phyloP scores from a whole-genome alignment of 1,140 invertebrate genomes.

The Chironomus striatipennis region DNA sequence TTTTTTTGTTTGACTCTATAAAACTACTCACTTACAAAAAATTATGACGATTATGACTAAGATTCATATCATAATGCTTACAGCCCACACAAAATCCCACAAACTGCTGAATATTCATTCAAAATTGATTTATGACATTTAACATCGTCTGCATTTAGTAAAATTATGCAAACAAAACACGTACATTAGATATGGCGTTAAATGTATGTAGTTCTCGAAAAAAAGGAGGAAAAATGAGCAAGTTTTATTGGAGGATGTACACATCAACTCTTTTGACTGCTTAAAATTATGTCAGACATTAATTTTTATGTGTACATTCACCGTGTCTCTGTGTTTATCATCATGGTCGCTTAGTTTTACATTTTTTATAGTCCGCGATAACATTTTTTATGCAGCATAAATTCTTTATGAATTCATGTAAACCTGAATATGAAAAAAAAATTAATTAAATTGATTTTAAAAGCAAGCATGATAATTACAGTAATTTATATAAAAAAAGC shows the following conservation, averaged over 20 bases:
- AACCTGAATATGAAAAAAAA: too few relatives aligned
- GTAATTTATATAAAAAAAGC: too few relatives aligned
- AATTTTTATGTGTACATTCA: too few relatives aligned
- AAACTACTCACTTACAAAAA: not conserved
- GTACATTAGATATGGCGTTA: constrained; percentile 10
- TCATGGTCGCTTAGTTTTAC: not conserved
- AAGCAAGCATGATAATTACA: too few relatives aligned
- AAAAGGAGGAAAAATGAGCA: not conserved
- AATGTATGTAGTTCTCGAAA: not conserved
- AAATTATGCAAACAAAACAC: constrained; percentile 21
- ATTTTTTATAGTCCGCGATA: not conserved
- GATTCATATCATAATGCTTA: not conserved
- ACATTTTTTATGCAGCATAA: not conserved
- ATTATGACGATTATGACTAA: not conserved
- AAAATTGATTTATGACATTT: constrained; percentile 23
- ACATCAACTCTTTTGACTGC: too few relatives aligned
- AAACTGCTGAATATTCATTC: not conserved
- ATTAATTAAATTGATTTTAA: too few relatives aligned
- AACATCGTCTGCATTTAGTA: not conserved
- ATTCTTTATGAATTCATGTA: too few relatives aligned
- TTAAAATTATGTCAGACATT: not conserved
- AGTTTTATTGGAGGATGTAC: too few relatives aligned
- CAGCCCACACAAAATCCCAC: too few relatives aligned
- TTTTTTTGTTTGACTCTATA: too few relatives aligned
- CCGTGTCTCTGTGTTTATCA: not conserved